phyloP scores from a whole-genome alignment of 2,113 vertebrate genomes.

The Lasiurus cinereus region DNA sequence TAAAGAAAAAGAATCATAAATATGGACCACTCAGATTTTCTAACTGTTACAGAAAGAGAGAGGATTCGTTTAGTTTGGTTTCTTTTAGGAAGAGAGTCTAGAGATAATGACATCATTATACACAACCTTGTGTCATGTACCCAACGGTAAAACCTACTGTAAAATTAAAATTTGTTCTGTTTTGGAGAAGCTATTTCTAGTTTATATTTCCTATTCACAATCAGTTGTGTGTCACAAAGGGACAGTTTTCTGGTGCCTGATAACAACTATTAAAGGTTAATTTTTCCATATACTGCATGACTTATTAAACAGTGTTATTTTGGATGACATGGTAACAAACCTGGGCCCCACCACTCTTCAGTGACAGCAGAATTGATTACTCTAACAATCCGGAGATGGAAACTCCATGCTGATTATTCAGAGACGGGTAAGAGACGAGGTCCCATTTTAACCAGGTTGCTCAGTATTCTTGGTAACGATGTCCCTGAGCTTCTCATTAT shows the following conservation, averaged over 20 bases:
- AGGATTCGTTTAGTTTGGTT: background rate
- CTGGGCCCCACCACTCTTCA: background rate
- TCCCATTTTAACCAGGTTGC: background rate
- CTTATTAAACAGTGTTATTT: background rate
- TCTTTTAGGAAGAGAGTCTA: background rate
- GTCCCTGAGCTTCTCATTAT: background rate
- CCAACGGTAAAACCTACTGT: background rate
- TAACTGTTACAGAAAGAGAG: background rate
- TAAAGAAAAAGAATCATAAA: background rate
- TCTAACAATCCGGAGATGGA: background rate
- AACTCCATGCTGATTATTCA: background rate
- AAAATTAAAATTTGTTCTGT: slow-evolving; percentile 18
- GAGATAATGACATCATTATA: background rate
- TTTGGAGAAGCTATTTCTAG: slow-evolving; percentile 36
- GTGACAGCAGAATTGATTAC: background rate
- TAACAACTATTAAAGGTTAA: background rate
- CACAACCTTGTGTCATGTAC: background rate
- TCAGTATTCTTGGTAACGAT: background rate
- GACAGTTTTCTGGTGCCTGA: background rate
- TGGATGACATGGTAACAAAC: background rate
- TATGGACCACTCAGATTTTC: background rate
- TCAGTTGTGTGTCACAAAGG: background rate
- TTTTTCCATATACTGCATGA: background rate
- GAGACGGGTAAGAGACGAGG: background rate
- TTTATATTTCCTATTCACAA: background rate